Evolutionary conservation across 1,140 invertebrate genomes (phyloP), one percentile per base, ranked within the genome.

Genomic region (Holotrichia oblita): DNA sequence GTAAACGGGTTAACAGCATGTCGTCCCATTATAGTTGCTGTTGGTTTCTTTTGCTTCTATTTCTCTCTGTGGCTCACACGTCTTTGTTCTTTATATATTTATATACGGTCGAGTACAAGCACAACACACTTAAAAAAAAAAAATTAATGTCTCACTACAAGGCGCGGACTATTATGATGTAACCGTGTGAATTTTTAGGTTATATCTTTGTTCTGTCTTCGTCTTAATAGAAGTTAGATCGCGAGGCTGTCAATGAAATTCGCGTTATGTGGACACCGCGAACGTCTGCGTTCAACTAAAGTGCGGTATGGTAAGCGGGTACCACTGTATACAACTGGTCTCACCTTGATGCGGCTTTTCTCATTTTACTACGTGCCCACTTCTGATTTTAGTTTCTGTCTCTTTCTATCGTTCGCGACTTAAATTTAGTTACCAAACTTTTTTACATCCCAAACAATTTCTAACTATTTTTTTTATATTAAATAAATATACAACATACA

Each of bases 1-100:
- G 48, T 55, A 55, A 55, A 55, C 48, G 48, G 17, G 48, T 55
- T 55, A 55, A 55, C 48, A 55, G 48, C 48, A 55, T 55, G 48
- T 17, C 48, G 48, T 55, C 48, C 48, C 48, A 55, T 55, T 55
- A 55, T 55, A 55, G 48, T 34, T 34, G 27, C 48, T 55, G 48
- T 55, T 55, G 6, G 6, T 17, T 55, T 55, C 48, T 55, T 55
- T 55, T 55, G n/a, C 48, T 55, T 55, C 48, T 55, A 55, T 55
- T 55, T n/a, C n/a, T 6, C 17, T 55, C 48, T 34, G 27, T 34
- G 48, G 14, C 48, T 55, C 48, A 7, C n/a, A 55, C 12, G 48
- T 55, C 48, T 55, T 55, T 55, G 48, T 55, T 48, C n/a, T 55
- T 17, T 55, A 55, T 55, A n/a, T n/a, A 17, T 6, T 14, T 55